Evolutionary conservation across 1,140 invertebrate genomes (phyloP), one percentile per base, ranked within the genome.

Genomic region (Hydropsyche tenuis): DNA sequence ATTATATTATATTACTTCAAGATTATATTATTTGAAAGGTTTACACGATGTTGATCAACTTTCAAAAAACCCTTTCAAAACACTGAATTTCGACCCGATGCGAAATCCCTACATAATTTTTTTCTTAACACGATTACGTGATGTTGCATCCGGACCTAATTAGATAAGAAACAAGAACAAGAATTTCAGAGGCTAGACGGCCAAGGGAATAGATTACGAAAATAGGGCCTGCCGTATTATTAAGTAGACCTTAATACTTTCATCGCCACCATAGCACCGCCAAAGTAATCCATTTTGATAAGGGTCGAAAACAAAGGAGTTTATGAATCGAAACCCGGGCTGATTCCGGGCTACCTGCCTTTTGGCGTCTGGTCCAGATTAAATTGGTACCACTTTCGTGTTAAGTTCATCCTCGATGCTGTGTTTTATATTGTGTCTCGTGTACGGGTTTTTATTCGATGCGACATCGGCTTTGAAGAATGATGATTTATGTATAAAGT

Each of bases 251-350:
- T 77, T 37, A 77, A 77, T 77, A 77, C 75, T 77, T 74, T 77
- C 75, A 74, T 74, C 75, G 69, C 75, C 56, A 76, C 71, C 30
- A 45, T 43, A 65, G 60, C 71, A 56, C 75, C 75, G 75, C 72
- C 75, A 74, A 77, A 77, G 75, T 74, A 71, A 77, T 72, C 72
- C 63, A 37, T 45, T 77, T 77, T 77, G 75, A 77, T 77, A 77
- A 77, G 75, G 75, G 75, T 77, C 65, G 56, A 72, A 74, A 73
- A 22, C 18, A 70, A 76, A 53, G 56, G 22, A 43, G 65, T 69
- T 73, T 69, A 72, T 66, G 74, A 69, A 75, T 75, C 74, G n/a
- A 53, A 60, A 23, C 20, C 12, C 56, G 23, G 56, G 18, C 23
- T 11, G 56, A 60, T 60, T 60, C 23, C 56, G 22, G 30, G 30